Evolutionary conservation across 2,888 invertebrate species (phyloP).

Genomic region (Dolomedes plantarius): DNA sequence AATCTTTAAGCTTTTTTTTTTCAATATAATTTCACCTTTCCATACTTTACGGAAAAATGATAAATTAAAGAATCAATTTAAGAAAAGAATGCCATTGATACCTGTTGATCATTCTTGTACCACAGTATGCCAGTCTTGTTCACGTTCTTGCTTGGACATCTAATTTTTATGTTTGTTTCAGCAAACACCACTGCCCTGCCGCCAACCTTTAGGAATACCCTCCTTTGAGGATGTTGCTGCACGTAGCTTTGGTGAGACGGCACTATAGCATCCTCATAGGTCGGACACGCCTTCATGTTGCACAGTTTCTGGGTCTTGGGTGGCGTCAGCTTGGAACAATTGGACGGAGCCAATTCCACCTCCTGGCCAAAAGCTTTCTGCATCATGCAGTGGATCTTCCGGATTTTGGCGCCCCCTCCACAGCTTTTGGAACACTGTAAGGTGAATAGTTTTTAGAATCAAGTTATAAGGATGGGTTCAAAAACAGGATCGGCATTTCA

Average conservation of each 20-base stretch:
- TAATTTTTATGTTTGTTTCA: slow-evolving; percentile 93
- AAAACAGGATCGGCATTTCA: no score
- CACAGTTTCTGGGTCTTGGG: slow-evolving; percentile 89
- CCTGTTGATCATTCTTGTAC: slow-evolving; percentile 87
- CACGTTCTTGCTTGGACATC: slow-evolving; percentile 82
- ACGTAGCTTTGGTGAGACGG: slow-evolving; percentile 80
- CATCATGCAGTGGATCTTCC: slow-evolving; percentile 90
- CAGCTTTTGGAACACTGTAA: slow-evolving; percentile 91
- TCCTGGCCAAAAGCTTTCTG: slow-evolving; percentile 94
- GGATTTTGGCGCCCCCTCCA: slow-evolving; percentile 90
- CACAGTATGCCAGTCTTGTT: slow-evolving; percentile 82
- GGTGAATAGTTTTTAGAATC: no score
- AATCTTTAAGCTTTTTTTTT: no score
- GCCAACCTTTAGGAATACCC: slow-evolving; percentile 90
- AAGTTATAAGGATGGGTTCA: no score
- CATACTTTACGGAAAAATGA: no score
- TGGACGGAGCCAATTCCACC: slow-evolving; percentile 85
- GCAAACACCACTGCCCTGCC: slow-evolving; percentile 92
- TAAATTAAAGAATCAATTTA: no score
- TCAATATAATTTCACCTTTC: no score
- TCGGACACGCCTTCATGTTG: slow-evolving; percentile 85
- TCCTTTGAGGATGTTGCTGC: slow-evolving; percentile 88
- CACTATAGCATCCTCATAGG: slow-evolving; percentile 77
- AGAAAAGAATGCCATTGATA: no score
- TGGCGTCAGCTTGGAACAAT: slow-evolving; percentile 81